Evolutionary conservation across 53 echinoderm and acorn worm species (phyloP).

Genomic region (Stichopus horrens): DNA sequence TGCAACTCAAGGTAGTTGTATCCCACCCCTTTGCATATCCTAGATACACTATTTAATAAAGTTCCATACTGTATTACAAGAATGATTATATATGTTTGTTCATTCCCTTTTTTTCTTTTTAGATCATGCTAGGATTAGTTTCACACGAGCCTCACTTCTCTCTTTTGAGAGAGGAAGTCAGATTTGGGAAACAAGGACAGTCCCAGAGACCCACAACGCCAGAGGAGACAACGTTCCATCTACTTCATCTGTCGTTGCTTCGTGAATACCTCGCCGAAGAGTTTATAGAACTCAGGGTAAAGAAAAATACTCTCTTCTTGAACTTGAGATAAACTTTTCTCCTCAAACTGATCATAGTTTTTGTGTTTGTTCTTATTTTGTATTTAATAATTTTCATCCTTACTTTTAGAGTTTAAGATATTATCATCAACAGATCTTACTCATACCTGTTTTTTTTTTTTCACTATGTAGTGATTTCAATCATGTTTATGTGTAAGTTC

Average conservation of each 20-base stretch:
- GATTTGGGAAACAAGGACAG: slow-evolving; percentile 76
- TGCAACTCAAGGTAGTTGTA: too few relatives aligned
- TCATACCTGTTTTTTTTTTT: too few relatives aligned
- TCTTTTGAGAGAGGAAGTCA: slow-evolving; percentile 85
- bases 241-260: slow-evolving; percentile 87
- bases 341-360: not conserved
- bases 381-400: too few relatives aligned
- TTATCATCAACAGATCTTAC: too few relatives aligned
- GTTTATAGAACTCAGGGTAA: slow-evolving; percentile 74
- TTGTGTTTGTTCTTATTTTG: not conserved
- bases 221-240: slow-evolving; percentile 95
- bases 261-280: slow-evolving; percentile 89
- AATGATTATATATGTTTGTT: not conserved
- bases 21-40: too few relatives aligned
- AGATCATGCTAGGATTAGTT: slow-evolving; percentile 91
- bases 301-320: not conserved
- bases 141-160: slow-evolving; percentile 97
- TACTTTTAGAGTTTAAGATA: too few relatives aligned
- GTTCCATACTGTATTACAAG: too few relatives aligned
- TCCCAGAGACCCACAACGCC: slow-evolving; percentile 78
- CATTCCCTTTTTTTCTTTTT: not conserved
- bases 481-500: too few relatives aligned
- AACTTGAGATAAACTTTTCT: not conserved
- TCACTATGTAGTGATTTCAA: too few relatives aligned
- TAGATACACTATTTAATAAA: too few relatives aligned